phyloP scores from a whole-genome alignment of 2,113 vertebrate species.

The Dunckerocampus dactyliophorus region DNA sequence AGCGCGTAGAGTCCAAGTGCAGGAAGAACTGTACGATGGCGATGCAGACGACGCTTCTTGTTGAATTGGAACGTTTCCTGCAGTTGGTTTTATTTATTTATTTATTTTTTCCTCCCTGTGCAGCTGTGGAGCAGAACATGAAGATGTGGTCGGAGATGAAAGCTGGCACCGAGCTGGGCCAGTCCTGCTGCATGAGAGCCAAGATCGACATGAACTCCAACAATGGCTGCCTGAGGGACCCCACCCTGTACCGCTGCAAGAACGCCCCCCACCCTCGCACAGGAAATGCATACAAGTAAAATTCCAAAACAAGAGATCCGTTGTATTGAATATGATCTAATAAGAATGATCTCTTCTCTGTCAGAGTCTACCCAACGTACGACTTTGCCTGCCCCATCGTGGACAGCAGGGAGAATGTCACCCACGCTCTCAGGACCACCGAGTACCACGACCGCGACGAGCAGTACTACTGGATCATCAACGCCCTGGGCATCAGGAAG shows the following conservation, averaged over 20 bases:
- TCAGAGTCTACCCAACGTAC: slow-evolving; percentile 91
- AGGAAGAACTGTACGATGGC: slow-evolving; percentile 81
- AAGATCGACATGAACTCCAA: slow-evolving; percentile 99
- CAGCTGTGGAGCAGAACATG: slow-evolving; percentile 90
- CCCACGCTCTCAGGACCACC: slow-evolving; percentile 92
- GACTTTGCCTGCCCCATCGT: slow-evolving; percentile 98
- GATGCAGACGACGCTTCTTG: background rate
- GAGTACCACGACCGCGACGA: slow-evolving; percentile 98
- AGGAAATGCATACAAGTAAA: slow-evolving; percentile 82
- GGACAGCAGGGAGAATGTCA: slow-evolving; percentile 94
- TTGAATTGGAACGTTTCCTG: background rate
- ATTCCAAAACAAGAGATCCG: background rate
- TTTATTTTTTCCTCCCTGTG: background rate
- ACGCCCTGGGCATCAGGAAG: slow-evolving; percentile 85
- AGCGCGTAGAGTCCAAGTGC: slow-evolving; percentile 84
- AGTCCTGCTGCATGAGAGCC: slow-evolving; percentile 92
- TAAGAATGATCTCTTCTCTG: background rate
- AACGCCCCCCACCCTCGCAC: slow-evolving; percentile 91
- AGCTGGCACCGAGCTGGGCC: slow-evolving; percentile 82
- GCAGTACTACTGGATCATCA: slow-evolving; percentile 95
- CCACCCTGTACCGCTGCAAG: slow-evolving; percentile 95
- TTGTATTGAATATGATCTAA: background rate
- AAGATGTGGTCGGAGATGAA: slow-evolving; percentile 98
- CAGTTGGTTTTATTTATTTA: no score
- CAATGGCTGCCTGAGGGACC: slow-evolving; percentile 96